These are phyloP conservation scores for Elysia chlorotica DNA, from an alignment of 1,140 invertebrate genomes.

Conservation along the genomic window DNA sequence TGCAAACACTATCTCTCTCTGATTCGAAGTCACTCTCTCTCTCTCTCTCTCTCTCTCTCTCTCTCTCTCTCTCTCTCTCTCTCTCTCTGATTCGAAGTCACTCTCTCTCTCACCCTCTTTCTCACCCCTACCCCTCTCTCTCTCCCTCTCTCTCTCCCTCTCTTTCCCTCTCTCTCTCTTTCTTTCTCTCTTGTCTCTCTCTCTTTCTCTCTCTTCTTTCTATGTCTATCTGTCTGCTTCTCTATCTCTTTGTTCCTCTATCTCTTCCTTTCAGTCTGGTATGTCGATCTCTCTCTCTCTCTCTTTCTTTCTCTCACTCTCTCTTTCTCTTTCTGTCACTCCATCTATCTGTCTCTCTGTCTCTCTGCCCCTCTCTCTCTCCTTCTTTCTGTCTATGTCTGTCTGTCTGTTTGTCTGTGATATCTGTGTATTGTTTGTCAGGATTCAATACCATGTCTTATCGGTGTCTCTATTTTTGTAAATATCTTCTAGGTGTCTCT, in stretches of 20 bases:
- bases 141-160: neutral
- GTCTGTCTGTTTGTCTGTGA: too few relatives aligned
- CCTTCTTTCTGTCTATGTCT: too few relatives aligned
- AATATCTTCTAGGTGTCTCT: too few relatives aligned
- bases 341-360: too few relatives aligned
- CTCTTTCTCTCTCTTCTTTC: neutral
- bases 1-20: too few relatives aligned
- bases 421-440: too few relatives aligned
- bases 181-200: neutral
- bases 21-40: too few relatives aligned
- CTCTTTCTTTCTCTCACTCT: neutral
- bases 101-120: neutral
- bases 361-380: too few relatives aligned
- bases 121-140: too few relatives aligned
- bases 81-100: constrained; percentile 5
- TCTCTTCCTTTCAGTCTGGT: neutral
- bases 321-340: too few relatives aligned
- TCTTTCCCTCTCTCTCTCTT: neutral
- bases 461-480: too few relatives aligned
- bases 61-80: constrained; percentile 2
- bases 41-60: constrained; percentile 3
- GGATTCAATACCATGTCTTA: too few relatives aligned
- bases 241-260: neutral
- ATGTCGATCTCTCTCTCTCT: neutral
- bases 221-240: neutral